Conservation (phyloP, 1,140 invertebrate genomes). For the Periplaneta americana region DNA sequence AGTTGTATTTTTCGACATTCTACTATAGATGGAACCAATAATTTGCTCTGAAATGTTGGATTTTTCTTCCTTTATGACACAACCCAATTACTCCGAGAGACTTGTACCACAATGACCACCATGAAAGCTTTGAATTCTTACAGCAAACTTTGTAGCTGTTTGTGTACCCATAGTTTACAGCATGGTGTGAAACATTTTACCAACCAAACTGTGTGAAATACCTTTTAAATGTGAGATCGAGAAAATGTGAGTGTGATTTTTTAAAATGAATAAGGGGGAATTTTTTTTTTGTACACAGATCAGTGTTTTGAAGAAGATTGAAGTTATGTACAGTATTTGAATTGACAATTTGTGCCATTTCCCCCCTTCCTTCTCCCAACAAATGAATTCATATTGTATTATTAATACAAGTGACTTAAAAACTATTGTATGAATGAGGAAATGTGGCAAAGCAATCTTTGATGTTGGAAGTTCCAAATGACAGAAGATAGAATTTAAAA, state of each 20-base stretch:
- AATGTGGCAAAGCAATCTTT: background rate
- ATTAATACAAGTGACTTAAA: background rate
- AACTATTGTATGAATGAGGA: too few species aligned
- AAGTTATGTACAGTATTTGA: background rate
- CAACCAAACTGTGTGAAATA: background rate
- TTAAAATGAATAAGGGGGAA: background rate
- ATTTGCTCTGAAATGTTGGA: too few species aligned
- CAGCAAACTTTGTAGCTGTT: too few species aligned
- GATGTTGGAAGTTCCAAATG: background rate
- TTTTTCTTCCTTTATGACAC: too few species aligned
- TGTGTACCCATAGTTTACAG: background rate
- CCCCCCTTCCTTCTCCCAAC: too few species aligned
- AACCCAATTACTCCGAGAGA: too few species aligned
- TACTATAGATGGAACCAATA: too few species aligned
- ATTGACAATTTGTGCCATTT: background rate
- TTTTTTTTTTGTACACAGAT: background rate
- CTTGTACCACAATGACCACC: too few species aligned
- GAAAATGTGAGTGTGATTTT: background rate
- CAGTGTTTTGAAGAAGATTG: too few species aligned
- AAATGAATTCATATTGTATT: background rate
- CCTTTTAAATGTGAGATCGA: background rate
- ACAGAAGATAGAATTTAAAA: background rate
- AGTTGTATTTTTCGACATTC: too few species aligned
- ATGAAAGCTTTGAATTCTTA: too few species aligned
- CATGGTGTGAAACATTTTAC: background rate